Evolutionary conservation across 2,888 invertebrate species (phyloP), one percentile per base, ranked within the genome.

Genomic region (Aplocera efformata): DNA sequence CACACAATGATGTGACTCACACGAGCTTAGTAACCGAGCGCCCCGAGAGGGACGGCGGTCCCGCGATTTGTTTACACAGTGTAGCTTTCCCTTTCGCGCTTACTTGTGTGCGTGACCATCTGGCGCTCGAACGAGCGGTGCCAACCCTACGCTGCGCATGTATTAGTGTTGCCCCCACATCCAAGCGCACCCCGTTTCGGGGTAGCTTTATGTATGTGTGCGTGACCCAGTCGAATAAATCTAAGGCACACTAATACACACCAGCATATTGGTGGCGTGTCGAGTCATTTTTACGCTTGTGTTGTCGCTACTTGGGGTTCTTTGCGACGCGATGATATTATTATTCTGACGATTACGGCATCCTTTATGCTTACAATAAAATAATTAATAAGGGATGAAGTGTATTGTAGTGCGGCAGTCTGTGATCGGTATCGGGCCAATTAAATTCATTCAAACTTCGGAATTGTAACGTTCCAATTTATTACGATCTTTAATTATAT

Each of bases 311-410:
- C 81, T 83, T 77, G 78, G 84, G 85, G 83, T 84, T 83, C 84
- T 86, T 81, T 79, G 76, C 74, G 78, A 72, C 72, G 79, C 79
- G 83, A 79, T 83, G 85, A 84, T 86, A 88, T 88, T 86, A 88
- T 88, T 86, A 88, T 86, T 86, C 83, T 80, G 82, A 79, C 80
- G 81, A 88, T 86, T 86, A 86, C 83, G 82, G 77, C 84, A 81
- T 86, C 88, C 79, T 86, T 86, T 86, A 86, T 83, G 84, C 81
- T 76, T 79, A 83, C 86, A 85, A 88, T 88, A 86, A 88, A 88
- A 86, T 85, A 88, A 88, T 88, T 88, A 88, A 86, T 88, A 88
- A 88, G 85, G 86, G 88, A 84, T 85, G 83, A 76, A 82, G 79
- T 75, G 78, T 79, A 82, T 86, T 85, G 84, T 84, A 66, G 72